Percentiles rank a stretch among this genome's conserved stretches.
phyloP scores from a whole-genome alignment of 2,113 vertebrate genomes.

The Mastomys coucha region DNA sequence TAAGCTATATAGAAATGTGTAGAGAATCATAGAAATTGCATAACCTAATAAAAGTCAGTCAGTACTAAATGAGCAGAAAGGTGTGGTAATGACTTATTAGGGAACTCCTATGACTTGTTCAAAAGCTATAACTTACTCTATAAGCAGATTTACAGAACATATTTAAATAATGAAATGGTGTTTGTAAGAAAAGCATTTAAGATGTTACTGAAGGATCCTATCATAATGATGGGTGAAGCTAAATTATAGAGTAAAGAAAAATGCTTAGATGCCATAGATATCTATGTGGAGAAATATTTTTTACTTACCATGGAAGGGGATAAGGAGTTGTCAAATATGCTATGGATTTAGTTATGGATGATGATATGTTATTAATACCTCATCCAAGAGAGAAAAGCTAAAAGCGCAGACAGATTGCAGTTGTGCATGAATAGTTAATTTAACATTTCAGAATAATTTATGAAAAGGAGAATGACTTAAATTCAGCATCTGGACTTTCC shows the following conservation, averaged over 20 bases:
- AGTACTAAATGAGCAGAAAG: background rate
- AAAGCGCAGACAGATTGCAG: background rate
- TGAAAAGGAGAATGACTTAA: conserved; percentile 47
- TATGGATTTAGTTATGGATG: background rate
- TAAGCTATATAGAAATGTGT: background rate
- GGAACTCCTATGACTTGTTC: background rate
- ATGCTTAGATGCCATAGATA: background rate
- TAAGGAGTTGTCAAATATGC: background rate
- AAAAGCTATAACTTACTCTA: background rate
- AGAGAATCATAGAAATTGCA: background rate
- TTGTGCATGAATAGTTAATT: conserved; percentile 3
- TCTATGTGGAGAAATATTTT: background rate
- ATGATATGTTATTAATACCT: background rate
- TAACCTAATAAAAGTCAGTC: background rate
- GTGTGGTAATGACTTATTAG: background rate
- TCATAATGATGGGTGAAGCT: background rate
- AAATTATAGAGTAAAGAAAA: conserved; percentile 3
- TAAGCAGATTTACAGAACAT: background rate
- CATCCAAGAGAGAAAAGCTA: background rate
- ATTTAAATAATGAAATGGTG: conserved; percentile 23
- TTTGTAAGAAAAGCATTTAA: conserved; percentile 30
- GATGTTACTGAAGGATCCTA: background rate
- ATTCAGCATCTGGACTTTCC: background rate
- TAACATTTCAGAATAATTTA: background rate
- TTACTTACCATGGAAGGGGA: background rate